Evolutionary conservation across 64 coral and sea anemone species (phyloP), one percentile per base, ranked within the genome.

Genomic region (Actinia tenebrosa): DNA sequence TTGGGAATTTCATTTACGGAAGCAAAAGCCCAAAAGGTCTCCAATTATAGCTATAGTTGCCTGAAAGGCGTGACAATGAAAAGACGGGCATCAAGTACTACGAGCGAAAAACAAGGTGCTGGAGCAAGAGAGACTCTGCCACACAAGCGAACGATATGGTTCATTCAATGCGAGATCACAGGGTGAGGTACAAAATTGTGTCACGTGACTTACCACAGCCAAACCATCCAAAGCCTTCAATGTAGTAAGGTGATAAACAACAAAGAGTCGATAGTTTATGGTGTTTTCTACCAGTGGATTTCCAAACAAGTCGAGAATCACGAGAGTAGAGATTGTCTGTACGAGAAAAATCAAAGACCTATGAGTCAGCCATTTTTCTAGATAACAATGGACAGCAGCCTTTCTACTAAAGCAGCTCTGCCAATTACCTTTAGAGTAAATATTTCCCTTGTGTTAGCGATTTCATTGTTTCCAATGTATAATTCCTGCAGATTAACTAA

Each of bases 161-260:
- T 37, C 30, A 37, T 37, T 37, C 30, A 37, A 37, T 37, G 30
- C 30, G 30, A 37, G 30, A 37, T 37, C 30, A 37, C 30, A 37
- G 30, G 30, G 30, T 37, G 30, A 37, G 30, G 30, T 37, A 37
- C 30, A 37, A 37, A 37, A 37, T 37, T 37, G 30, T 37, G 30
- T 37, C 30, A 37, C 7, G 11, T 77, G 15, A 55, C 90, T 87
- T 89, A 98, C 95, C 97, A 99, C 97, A 93, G 97, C 97, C 22
- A 93, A 26, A 44, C 97, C 97, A 66, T 99, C 93, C 72, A 99
- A 82, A 66, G 97, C 97, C n/a, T 99, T 99, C 26, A 99, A 91
- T 20, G 93, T 87, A 10, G 93, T 84, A 86, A 99, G 79, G 64
- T 99, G 97, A 89, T 93, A 99, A 87, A 99, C 66, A 15, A 99